A percentile compares a stretch with the other conserved stretches of the same genome.
phyloP scores from a whole-genome alignment of 2,113 vertebrate species.

The Heterotilapia buettikoferi region DNA sequence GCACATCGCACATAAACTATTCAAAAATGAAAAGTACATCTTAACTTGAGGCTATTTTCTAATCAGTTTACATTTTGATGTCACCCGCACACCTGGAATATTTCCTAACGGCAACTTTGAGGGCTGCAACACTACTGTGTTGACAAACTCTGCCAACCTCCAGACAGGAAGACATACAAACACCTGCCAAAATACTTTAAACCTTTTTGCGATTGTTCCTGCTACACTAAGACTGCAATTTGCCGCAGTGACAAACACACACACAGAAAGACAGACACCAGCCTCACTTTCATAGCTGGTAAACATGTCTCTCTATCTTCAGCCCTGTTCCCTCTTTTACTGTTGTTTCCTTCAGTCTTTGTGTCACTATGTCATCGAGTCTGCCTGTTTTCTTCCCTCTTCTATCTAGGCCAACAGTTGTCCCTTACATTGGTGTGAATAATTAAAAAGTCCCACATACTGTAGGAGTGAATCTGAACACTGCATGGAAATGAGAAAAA shows the following conservation, averaged over 20 bases:
- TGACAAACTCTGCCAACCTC: neutral
- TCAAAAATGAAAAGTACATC: neutral
- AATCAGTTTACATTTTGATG: neutral
- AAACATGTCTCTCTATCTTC: neutral
- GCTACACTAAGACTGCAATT: neutral
- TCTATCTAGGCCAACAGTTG: slow-evolving; percentile 37
- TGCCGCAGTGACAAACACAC: neutral
- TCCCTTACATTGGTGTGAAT: slow-evolving; percentile 39
- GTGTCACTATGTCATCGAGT: neutral
- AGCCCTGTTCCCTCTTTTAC: neutral
- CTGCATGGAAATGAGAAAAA: neutral
- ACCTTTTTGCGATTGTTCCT: neutral
- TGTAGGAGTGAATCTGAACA: neutral
- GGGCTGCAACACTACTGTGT: neutral
- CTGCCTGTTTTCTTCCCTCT: neutral
- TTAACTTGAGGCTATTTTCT: neutral
- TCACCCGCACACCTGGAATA: neutral
- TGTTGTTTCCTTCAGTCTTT: neutral
- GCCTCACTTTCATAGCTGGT: neutral
- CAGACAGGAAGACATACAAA: neutral
- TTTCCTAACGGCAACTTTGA: neutral
- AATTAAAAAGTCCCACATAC: slow-evolving; percentile 23
- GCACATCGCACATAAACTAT: neutral
- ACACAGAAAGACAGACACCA: neutral
- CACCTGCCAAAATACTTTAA: neutral